Conservation (phyloP, 2,113 vertebrate genomes). For the Hypocryptadius cinnamomeus region DNA sequence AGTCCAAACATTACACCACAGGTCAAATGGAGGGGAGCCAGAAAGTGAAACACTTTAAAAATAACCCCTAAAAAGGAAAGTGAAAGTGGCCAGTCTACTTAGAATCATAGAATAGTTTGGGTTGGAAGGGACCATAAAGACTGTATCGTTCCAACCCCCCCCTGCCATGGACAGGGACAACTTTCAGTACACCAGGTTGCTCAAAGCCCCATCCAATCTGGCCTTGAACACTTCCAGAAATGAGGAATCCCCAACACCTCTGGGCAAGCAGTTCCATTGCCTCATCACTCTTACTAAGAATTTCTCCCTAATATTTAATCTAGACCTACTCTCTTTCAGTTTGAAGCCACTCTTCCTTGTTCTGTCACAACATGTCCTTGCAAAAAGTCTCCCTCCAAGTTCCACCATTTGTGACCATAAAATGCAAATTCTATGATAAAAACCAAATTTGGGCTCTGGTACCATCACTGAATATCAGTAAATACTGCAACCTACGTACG, state of each 20-base stretch:
- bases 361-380: neutral
- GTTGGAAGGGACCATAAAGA: neutral
- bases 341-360: neutral
- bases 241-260: neutral
- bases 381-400: neutral
- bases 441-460: neutral
- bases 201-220: neutral
- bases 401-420: neutral
- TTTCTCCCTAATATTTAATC: neutral
- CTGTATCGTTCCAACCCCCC: neutral
- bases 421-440: neutral
- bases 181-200: neutral
- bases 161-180: neutral
- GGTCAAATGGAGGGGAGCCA: slow-evolving; percentile 45
- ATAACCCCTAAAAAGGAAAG: slow-evolving; percentile 50
- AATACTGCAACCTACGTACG: neutral
- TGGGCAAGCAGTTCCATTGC: neutral
- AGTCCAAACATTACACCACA: slow-evolving; percentile 54
- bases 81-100: slow-evolving; percentile 15
- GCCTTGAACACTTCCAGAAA: neutral
- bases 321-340: neutral
- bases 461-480: neutral
- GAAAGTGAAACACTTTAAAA: slow-evolving; percentile 20
- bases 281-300: neutral
- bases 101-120: neutral